Conservation (phyloP, 2,888 invertebrate species). For the Pyrrhia umbra region DNA sequence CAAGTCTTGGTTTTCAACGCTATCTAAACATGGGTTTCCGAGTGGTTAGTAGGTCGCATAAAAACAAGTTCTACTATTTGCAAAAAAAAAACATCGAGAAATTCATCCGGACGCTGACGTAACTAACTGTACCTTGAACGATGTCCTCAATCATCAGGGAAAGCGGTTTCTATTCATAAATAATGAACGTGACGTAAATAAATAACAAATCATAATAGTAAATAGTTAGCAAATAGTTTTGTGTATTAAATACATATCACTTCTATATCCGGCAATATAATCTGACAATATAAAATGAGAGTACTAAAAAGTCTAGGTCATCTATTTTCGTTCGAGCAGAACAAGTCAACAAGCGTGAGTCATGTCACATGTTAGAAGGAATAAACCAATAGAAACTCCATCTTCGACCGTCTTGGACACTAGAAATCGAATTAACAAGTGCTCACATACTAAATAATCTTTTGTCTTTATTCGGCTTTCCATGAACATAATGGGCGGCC, state of each 20-base stretch:
- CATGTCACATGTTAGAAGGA: slow-evolving; percentile 34
- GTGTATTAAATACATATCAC: slow-evolving; percentile 23
- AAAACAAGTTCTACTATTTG: slow-evolving; percentile 74
- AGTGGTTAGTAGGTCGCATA: slow-evolving; percentile 68
- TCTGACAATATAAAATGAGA: slow-evolving; percentile 29
- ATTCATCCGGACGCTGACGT: slow-evolving; percentile 71
- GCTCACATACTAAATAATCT: slow-evolving; percentile 59
- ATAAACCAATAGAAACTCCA: slow-evolving; percentile 18
- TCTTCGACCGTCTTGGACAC: slow-evolving; percentile 9
- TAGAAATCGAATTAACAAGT: slow-evolving; percentile 41
- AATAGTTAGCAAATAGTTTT: slow-evolving; percentile 45
- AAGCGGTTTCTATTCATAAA: slow-evolving; percentile 70
- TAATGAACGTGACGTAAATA: slow-evolving; percentile 36
- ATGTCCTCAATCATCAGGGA: slow-evolving; percentile 75
- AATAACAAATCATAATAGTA: slow-evolving; percentile 39
- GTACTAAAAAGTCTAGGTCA: slow-evolving; percentile 47
- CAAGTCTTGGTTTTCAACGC: slow-evolving; percentile 53
- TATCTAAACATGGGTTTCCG: slow-evolving; percentile 63
- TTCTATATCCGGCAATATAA: slow-evolving; percentile 33
- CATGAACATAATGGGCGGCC: slow-evolving; percentile 80
- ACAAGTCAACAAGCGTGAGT: slow-evolving; percentile 36
- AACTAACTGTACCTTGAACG: slow-evolving; percentile 74
- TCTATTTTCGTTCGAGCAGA: slow-evolving; percentile 26
- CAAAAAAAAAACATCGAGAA: slow-evolving; percentile 74
- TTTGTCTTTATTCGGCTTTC: slow-evolving; percentile 85